phyloP scores from a whole-genome alignment of 30 jellyfish, hydroid and myxozoan species.

The Aurelia aurita region DNA sequence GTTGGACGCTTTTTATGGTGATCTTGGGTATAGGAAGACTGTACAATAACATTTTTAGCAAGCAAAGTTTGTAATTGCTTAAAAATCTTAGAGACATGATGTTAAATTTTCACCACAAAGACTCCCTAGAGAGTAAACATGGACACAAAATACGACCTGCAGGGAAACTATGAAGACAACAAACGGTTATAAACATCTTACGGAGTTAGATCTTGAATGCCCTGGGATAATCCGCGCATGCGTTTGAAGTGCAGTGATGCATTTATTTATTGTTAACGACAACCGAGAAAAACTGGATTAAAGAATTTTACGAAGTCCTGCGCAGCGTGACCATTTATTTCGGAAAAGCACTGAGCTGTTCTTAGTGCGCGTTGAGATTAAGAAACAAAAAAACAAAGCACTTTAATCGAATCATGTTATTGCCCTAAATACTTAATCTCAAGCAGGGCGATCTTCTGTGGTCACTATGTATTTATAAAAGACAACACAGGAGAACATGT shows the following conservation, averaged over 20 bases:
- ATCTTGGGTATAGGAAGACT: no score
- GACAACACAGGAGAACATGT: slow-evolving; percentile 21
- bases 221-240: slow-evolving; percentile 63
- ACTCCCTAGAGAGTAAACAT: slow-evolving; percentile 46
- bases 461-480: slow-evolving; percentile 43
- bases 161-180: background rate
- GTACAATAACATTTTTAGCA: no score
- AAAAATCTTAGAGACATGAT: slow-evolving; percentile 1
- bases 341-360: slow-evolving; percentile 47
- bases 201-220: slow-evolving; percentile 18
- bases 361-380: slow-evolving; percentile 56
- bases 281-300: slow-evolving; percentile 86
- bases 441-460: slow-evolving; percentile 71
- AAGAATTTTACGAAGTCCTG: slow-evolving; percentile 33
- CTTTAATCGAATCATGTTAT: slow-evolving; percentile 80
- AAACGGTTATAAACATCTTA: background rate
- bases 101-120: slow-evolving; percentile 26
- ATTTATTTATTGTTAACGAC: slow-evolving; percentile 28
- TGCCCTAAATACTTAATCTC: slow-evolving; percentile 81
- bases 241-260: slow-evolving; percentile 76
- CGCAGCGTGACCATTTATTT: slow-evolving; percentile 73
- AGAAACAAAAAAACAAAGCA: slow-evolving; percentile 43
- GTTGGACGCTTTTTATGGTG: no score
- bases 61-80: no score
- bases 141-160: slow-evolving; percentile 32